A percentile compares a stretch with the other conserved stretches of the same genome.
Evolutionary conservation across 2,797 vertebrate species (phyloP).

Genomic region (Crenuchus spilurus): DNA sequence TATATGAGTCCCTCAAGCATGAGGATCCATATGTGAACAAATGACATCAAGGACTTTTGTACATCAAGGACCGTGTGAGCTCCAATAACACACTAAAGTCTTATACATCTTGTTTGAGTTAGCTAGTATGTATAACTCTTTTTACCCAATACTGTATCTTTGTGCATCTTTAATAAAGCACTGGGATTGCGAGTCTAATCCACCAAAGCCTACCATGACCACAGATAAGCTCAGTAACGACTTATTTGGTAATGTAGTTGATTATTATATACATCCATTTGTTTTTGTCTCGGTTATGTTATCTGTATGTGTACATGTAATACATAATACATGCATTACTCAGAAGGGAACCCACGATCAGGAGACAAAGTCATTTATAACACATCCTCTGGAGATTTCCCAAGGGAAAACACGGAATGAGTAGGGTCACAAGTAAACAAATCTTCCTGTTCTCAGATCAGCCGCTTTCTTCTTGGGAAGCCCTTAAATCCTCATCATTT

Average conservation of each 20-base stretch:
- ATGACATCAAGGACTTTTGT: conserved; percentile 27
- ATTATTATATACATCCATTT: no score
- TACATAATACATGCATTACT: no score
- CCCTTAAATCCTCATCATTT: neutral
- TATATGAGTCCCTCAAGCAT: conserved; percentile 9
- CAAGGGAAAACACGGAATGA: neutral
- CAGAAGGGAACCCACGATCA: no score
- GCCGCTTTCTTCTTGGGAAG: neutral
- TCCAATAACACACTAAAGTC: conserved; percentile 24
- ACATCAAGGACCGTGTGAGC: conserved; percentile 11
- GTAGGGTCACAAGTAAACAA: no score
- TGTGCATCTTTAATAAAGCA: neutral
- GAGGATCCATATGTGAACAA: conserved; percentile 24
- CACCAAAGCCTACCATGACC: neutral
- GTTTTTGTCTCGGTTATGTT: no score
- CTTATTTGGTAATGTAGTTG: no score
- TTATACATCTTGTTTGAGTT: conserved; percentile 23
- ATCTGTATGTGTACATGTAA: neutral
- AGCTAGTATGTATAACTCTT: conserved; percentile 12
- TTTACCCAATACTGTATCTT: neutral
- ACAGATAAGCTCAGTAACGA: neutral
- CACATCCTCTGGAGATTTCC: conserved; percentile 4
- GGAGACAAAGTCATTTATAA: neutral
- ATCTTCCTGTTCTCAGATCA: neutral
- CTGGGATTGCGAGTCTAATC: conserved; percentile 2